Base-by-base conservation (phyloP, 2,113 vertebrate species). In the Balaenoptera acutorostrata region DNA sequence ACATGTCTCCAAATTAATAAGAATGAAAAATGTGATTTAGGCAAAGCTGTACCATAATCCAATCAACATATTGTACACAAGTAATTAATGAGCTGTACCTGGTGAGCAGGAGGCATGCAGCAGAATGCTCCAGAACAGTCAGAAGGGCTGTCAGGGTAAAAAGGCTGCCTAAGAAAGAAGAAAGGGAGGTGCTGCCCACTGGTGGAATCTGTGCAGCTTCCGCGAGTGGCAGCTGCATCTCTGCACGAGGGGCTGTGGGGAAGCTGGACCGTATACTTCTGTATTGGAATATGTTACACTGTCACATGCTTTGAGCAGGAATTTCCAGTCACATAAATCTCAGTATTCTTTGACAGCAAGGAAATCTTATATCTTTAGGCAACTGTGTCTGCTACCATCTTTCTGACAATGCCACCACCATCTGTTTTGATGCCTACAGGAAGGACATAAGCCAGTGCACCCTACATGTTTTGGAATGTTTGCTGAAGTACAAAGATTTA, bases 21-120 rank as follows among this genome's bases (percentile, higher is more conserved):
- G 69, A 94, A 78, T 96, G 81, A 96, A 93, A 83, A 82, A 84
- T 46, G 52, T 36, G 84, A 69, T 31, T 69, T 71, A 63, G 59
- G 68, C 59, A 86, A 77, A 81, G 23, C 46, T 64, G 17, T 52
- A 18, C 39, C 66, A 33, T 27, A 82, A 92, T 82, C 66, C 66
- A 86, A 17, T 41, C 31, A 55, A 36, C 44, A 44, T 29, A 44
- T 0, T 61, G 44, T 36, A 64, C 18, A 82, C 52, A 82, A 90
- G 66, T 74, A 55, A 57, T 83, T 36, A 90, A 39, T 6, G 3
- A 92, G 41, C 31, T 87, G 20, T 44, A 57, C 36, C 55, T 80
- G 74, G 46, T 55, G 25, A 80, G 92, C 81, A 49, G 52, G 21
- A 71, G 61, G 39, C 63, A 15, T 0, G 7, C 61, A 39, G 85